Base-by-base conservation (phyloP, 2,113 vertebrate species). In the Atrichornis clamosus region DNA sequence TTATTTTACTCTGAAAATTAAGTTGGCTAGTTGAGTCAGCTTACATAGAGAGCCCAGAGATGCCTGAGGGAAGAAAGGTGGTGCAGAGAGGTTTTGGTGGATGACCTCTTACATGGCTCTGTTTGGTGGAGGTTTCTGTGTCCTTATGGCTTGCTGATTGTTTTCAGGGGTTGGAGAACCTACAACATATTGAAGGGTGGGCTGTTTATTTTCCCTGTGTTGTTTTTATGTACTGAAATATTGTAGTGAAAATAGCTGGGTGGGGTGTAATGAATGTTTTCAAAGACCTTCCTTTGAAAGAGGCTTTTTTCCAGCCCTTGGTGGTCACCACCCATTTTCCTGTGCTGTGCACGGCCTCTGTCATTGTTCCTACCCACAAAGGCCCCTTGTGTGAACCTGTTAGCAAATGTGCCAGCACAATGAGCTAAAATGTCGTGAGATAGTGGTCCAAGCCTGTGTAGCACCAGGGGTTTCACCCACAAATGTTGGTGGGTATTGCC, bases 301-400 rank as follows among this genome's bases (percentile, higher is more conserved):
- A 91, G 69, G 44, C 41, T 93, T 94, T 96, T 91, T 96, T 93
- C 74, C 78, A 93, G 68, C 67, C 62, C 37, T 89, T 95, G 92
- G 69, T 96, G 95, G 96, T 95, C 93, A 94, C 95, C 96, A 96
- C 96, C 95, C 96, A 59, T 95, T 90, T 96, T 96, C 89, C 94
- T 94, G 94, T 89, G 64, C 89, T 46, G 39, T 88, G 53, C 7
- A 28, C 2, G 12, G 12, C 63, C 79, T 92, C 79, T 87, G 59
- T 86, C 41, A 93, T 96, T 96, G 96, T 96, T 97, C 46, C 69
- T 94, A 46, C 91, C 93, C 90, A 92, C 93, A 96, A 94, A 96
- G 86, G 86, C 73, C 58, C n/a, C 83, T 93, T 77, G 69, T 84
- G 69, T 68, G 55, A 92, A 93, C 88, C 74, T 95, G 83, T 84